Evolutionary conservation across 2,888 invertebrate species (phyloP), one percentile per base, ranked within the genome.

Genomic region (Anticlea derivata): DNA sequence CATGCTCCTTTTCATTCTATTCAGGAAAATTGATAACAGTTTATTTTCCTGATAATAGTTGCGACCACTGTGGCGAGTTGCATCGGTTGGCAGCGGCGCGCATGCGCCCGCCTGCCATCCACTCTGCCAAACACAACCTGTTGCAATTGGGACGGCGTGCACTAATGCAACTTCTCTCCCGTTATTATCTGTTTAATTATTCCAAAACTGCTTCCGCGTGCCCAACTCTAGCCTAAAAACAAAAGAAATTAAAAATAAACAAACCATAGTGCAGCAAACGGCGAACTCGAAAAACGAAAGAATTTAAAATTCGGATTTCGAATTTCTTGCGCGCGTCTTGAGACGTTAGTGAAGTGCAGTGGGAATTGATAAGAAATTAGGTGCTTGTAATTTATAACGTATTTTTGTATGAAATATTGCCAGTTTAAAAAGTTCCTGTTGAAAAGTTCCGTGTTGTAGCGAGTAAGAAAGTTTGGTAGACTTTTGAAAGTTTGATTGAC

Each of bases 71-170:
- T 88, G 70, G 85, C 63, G 70, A 52, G 66, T 45, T 81, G 83
- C 85, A 80, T 75, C 71, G 78, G 73, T 58, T 59, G 66, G 56
- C 51, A 47, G 52, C 46, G 56, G 29, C 58, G 73, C 89, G 89
- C 89, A 81, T 80, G 87, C 89, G 86, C 69, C 60, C 55, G 43
- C 17, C 56, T 48, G 60, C 58, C 68, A 59, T 50, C 37, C 35
- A 38, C 74, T 76, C 77, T 67, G 66, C 80, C 84, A 86, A 87
- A 86, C 89, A 86, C 87, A 88, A 90, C 89, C 89, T 90, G 89
- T 90, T 90, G 89, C 89, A 90, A 85, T 71, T 64, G 73, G 80
- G 63, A 73, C 85, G 80, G 83, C 86, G 86, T 90, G 89, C 89
- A 88, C 81, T 73, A 71, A 79, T 89, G 89, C 89, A 88, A 81